Percentiles rank a stretch among this genome's conserved stretches.
Conservation (phyloP, 2,113 vertebrate genomes). For the Ahaetulla prasina region DNA sequence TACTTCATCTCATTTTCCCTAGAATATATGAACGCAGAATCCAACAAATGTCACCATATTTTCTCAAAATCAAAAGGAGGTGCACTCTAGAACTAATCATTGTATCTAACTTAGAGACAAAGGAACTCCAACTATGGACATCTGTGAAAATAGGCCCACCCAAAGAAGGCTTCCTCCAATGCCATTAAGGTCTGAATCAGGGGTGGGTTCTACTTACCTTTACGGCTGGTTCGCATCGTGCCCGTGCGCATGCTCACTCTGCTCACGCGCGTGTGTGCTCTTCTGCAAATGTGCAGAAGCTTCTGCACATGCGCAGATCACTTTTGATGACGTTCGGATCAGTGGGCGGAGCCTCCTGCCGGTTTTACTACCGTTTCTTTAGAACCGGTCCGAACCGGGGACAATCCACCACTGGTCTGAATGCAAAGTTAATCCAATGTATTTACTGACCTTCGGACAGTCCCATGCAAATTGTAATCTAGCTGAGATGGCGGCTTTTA, state of each 20-base stretch:
- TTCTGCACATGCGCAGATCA: no score
- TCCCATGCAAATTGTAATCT: not conserved
- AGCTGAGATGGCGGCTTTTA: not conserved
- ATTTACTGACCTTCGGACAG: not conserved
- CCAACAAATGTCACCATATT: not conserved
- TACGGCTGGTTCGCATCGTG: no score
- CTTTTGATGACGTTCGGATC: no score
- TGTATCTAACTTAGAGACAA: not conserved
- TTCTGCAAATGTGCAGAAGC: no score
- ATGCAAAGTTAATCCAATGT: not conserved
- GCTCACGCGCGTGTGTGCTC: no score
- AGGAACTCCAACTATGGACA: not conserved
- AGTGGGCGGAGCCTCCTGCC: no score
- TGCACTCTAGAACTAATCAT: not conserved
- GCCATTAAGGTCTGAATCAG: not conserved
- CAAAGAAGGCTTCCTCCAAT: not conserved
- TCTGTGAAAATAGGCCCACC: not conserved
- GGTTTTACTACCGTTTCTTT: no score
- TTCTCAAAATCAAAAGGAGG: not conserved
- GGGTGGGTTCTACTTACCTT: no score
- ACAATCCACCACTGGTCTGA: no score
- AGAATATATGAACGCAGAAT: not conserved
- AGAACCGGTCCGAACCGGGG: no score
- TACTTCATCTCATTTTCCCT: not conserved
- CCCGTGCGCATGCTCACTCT: no score